phyloP scores from a whole-genome alignment of 1,140 invertebrate species.

The Brachionus paranguensis region DNA sequence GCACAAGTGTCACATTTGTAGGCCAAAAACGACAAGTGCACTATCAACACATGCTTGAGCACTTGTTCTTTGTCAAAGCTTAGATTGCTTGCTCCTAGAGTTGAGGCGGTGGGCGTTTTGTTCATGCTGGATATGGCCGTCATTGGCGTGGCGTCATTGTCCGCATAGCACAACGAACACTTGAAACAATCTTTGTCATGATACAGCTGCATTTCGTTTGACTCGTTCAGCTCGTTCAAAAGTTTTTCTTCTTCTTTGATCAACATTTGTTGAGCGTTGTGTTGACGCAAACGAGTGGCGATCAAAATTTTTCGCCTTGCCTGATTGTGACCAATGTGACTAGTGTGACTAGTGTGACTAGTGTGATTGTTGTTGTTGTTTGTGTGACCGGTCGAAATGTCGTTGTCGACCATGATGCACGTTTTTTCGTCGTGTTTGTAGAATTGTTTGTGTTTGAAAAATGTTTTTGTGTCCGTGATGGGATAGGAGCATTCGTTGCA shows the following conservation, averaged over 20 bases:
- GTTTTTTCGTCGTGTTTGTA: conserved; percentile 39
- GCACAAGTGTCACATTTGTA: conserved; percentile 38
- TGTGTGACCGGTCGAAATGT: not conserved
- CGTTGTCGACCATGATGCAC: conserved; percentile 33
- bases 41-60: conserved; percentile 29
- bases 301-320: conserved; percentile 7
- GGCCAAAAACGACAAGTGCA: conserved; percentile 38
- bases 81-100: not conserved
- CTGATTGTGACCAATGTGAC: too few species aligned
- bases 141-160: not conserved
- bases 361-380: not conserved
- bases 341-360: too few species aligned
- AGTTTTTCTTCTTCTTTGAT: conserved; percentile 30
- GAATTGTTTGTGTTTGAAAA: conserved; percentile 38
- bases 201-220: conserved; percentile 36
- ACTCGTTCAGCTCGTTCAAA: not conserved
- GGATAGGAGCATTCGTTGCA: conserved; percentile 40
- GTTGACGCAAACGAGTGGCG: conserved; percentile 32
- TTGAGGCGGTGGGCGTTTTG: not conserved
- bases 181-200: conserved; percentile 22
- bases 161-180: conserved; percentile 23
- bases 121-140: not conserved
- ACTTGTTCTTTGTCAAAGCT: conserved; percentile 40
- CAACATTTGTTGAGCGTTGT: not conserved
- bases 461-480: conserved; percentile 33